Evolutionary conservation across 37 sponge, comb jelly and placozoan genomes (phyloP).

Genomic region (Crambe crambe): DNA sequence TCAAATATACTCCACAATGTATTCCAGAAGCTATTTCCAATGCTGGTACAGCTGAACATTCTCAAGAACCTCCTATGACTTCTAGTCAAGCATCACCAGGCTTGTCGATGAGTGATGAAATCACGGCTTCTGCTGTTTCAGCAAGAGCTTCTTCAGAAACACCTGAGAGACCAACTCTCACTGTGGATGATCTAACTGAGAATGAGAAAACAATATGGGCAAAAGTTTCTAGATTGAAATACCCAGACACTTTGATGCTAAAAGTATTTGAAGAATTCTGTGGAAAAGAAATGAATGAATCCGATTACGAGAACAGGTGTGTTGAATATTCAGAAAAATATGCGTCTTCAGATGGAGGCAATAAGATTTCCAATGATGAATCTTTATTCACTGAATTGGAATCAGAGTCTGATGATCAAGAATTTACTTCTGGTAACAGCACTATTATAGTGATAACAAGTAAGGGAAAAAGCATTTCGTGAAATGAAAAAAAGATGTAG

Average conservation of each 20-base stretch:
- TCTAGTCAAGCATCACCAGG: background rate
- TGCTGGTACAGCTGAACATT: background rate
- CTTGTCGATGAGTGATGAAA: background rate
- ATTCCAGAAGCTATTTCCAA: background rate
- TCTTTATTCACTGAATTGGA: background rate
- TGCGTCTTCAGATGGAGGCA: background rate
- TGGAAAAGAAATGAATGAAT: background rate
- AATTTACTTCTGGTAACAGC: too few relatives aligned
- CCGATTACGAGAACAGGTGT: background rate
- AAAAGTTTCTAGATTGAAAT: background rate
- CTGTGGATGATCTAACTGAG: background rate
- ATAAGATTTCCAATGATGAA: background rate
- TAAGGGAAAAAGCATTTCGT: too few relatives aligned
- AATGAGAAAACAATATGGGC: background rate
- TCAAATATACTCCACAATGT: conserved; percentile 26
- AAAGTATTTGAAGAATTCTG: background rate
- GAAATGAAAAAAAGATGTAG: too few relatives aligned
- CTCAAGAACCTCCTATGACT: background rate
- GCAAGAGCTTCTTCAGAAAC: background rate
- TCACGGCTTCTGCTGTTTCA: background rate
- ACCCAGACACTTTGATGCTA: background rate
- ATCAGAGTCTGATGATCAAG: background rate
- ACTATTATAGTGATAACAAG: too few relatives aligned
- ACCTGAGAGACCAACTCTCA: background rate
- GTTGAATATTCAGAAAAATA: background rate